These are phyloP conservation scores for Autographa pulchrina DNA, from an alignment of 2,888 invertebrate genomes.

Conservation along the genomic window DNA sequence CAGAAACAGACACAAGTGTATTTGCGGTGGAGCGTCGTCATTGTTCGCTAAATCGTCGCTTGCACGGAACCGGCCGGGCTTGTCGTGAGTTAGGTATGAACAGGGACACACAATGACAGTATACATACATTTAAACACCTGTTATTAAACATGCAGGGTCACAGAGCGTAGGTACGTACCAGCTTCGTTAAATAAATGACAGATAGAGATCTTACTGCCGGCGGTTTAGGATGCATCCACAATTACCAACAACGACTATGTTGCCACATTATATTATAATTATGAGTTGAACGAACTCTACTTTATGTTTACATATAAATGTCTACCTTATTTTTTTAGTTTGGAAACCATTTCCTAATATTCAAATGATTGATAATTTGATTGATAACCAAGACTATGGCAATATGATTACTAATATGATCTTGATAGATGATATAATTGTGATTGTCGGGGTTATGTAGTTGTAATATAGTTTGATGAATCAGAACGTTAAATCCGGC, in stretches of 20 bases:
- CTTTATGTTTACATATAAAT: constrained; percentile 51
- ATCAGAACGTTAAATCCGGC: too few relatives aligned
- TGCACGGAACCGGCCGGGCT: constrained; percentile 87
- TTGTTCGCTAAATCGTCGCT: constrained; percentile 89
- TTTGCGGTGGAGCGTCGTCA: constrained; percentile 87
- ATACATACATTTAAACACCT: constrained; percentile 88
- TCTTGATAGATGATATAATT: too few relatives aligned
- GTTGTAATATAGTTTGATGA: too few relatives aligned
- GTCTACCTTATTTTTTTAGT: constrained; percentile 17
- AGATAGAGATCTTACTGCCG: constrained; percentile 83
- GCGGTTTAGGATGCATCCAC: constrained; percentile 82
- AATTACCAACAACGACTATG: constrained; percentile 71
- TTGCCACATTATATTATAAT: constrained; percentile 75
- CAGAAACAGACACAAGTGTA: constrained; percentile 82
- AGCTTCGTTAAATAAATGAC: constrained; percentile 85
- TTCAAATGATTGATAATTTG: too few relatives aligned
- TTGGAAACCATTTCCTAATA: not conserved
- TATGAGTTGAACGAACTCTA: constrained; percentile 74
- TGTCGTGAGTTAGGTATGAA: constrained; percentile 87
- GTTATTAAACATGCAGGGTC: constrained; percentile 87
- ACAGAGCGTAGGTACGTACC: constrained; percentile 78
- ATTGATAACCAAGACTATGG: not conserved
- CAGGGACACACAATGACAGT: constrained; percentile 84
- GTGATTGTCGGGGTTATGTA: too few relatives aligned
- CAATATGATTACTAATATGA: not conserved